Conservation (phyloP, 2,113 vertebrate genomes). For the Ahaetulla prasina region DNA sequence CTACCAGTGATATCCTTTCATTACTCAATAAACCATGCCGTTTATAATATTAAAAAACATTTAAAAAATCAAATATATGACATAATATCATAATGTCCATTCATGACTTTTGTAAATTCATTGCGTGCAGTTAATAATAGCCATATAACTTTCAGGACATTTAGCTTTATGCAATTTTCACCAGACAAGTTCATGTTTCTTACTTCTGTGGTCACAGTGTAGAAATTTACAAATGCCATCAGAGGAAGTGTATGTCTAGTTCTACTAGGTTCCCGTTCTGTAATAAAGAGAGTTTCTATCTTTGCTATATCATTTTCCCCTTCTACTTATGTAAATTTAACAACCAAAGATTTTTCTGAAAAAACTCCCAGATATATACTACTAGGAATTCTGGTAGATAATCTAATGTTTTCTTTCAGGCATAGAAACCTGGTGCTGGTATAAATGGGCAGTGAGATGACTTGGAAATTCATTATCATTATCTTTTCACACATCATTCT, state of each 20-base stretch:
- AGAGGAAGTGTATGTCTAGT: background rate
- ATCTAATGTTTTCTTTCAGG: background rate
- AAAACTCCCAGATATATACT: background rate
- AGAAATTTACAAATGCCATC: background rate
- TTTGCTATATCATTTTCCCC: background rate
- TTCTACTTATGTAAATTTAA: background rate
- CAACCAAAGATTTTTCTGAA: background rate
- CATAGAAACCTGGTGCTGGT: background rate
- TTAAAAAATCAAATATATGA: background rate
- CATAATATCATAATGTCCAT: background rate
- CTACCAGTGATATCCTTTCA: background rate
- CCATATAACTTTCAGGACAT: background rate
- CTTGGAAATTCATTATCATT: background rate
- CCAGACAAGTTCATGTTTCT: background rate
- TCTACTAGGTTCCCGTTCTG: background rate
- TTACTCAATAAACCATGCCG: background rate
- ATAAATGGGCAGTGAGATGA: background rate
- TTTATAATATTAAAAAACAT: background rate
- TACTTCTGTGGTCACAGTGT: background rate
- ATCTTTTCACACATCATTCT: background rate
- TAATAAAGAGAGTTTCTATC: background rate
- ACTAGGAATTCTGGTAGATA: background rate
- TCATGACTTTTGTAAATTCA: background rate
- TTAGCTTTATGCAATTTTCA: background rate
- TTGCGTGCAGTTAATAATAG: background rate